These are phyloP conservation scores for Geotrupes spiniger DNA, from an alignment of 2,888 invertebrate genomes.

Conservation along the genomic window DNA sequence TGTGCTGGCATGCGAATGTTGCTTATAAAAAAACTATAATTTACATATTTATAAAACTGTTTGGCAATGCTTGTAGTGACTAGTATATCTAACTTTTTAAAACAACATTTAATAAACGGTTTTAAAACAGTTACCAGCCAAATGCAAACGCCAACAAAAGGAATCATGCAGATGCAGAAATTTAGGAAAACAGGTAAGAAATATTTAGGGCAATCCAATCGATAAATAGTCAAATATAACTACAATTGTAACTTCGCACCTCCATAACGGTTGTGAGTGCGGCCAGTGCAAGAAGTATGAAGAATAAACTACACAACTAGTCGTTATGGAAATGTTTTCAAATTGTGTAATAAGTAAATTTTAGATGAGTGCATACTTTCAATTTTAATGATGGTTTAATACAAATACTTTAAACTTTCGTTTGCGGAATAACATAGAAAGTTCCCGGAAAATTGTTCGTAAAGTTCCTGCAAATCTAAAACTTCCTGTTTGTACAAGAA, in stretches of 20 bases:
- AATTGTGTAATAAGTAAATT: no score
- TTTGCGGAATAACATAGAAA: no score
- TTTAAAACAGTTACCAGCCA: conserved; percentile 47
- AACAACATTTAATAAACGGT: conserved; percentile 8
- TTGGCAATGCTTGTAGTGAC: conserved; percentile 8
- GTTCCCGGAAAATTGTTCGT: no score
- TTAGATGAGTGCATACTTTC: no score
- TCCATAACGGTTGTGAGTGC: background rate
- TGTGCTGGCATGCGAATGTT: conserved; percentile 48
- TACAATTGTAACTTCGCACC: background rate
- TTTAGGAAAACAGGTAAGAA: conserved; percentile 40
- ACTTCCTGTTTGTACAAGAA: no score
- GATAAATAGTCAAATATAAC: conserved; percentile 3
- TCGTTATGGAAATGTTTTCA: no score
- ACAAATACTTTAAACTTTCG: no score
- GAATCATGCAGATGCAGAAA: conserved; percentile 50
- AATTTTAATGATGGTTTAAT: no score
- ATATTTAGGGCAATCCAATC: conserved; percentile 36
- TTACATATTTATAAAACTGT: conserved; percentile 6
- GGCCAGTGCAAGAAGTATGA: no score
- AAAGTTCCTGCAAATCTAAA: no score
- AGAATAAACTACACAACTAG: no score
- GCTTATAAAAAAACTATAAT: conserved; percentile 9
- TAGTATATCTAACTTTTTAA: conserved; percentile 7
- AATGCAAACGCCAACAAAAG: conserved; percentile 51